These are phyloP conservation scores for Notodonta dromedarius DNA, from an alignment of 2,888 invertebrate genomes.

Conservation along the genomic window DNA sequence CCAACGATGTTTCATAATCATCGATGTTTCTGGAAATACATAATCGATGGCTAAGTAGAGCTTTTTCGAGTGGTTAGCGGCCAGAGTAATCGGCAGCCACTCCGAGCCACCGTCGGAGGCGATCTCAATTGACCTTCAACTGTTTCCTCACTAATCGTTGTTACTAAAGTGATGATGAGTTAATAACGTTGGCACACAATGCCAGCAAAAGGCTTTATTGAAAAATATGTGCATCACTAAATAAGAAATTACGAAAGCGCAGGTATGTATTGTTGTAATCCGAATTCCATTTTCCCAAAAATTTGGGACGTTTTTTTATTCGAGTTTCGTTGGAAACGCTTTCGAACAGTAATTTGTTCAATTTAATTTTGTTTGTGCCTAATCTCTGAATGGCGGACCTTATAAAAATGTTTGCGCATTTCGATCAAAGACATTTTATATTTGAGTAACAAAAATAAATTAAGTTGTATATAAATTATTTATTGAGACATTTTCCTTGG, in stretches of 20 bases:
- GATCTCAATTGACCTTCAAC: conserved; percentile 67
- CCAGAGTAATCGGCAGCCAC: conserved; percentile 13
- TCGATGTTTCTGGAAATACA: conserved; percentile 29
- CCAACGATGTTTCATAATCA: too few species aligned
- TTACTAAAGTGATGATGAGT: conserved; percentile 67
- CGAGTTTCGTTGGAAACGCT: neutral
- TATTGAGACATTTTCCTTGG: neutral
- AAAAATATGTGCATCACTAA: conserved; percentile 59
- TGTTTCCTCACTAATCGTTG: conserved; percentile 66
- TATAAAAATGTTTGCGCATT: neutral
- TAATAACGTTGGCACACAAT: conserved; percentile 72
- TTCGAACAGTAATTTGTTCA: conserved; percentile 3
- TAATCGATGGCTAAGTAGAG: conserved; percentile 52
- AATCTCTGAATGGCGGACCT: neutral
- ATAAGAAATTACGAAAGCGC: conserved; percentile 52
- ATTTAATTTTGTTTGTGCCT: conserved; percentile 2
- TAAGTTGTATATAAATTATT: conserved; percentile 4
- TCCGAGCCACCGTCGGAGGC: conserved; percentile 52
- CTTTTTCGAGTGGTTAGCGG: conserved; percentile 29
- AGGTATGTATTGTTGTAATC: conserved; percentile 44
- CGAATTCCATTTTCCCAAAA: conserved; percentile 19
- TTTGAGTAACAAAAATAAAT: neutral
- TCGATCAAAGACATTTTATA: conserved; percentile 1
- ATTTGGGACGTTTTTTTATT: neutral
- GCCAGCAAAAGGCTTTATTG: conserved; percentile 65